Evolutionary conservation across 92 coral and sea anemone genomes (phyloP).

Genomic region (Hydrozoanthus gracilis): DNA sequence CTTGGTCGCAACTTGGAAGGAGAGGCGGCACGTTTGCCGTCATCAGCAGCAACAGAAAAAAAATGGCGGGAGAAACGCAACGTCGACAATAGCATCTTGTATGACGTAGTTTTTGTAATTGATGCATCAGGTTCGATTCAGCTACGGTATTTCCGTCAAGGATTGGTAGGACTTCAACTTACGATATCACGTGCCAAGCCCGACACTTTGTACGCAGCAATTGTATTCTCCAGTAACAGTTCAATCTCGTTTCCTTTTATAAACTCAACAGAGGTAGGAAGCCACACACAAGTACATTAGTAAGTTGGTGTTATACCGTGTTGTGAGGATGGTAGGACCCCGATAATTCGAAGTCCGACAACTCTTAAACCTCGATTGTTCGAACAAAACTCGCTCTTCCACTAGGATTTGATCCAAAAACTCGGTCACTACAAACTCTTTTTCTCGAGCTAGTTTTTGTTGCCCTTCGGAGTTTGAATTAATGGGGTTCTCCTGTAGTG

Average conservation of each 20-base stretch:
- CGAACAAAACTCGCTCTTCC: too few relatives aligned
- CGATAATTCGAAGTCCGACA: too few relatives aligned
- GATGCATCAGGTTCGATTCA: slow-evolving; percentile 63
- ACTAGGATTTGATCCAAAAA: too few relatives aligned
- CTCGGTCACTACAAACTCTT: too few relatives aligned
- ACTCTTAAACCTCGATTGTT: too few relatives aligned
- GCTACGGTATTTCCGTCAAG: slow-evolving; percentile 36
- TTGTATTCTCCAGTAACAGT: slow-evolving; percentile 56
- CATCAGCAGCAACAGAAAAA: not conserved
- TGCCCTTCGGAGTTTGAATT: too few relatives aligned
- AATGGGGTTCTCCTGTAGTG: too few relatives aligned
- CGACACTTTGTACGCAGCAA: slow-evolving; percentile 53
- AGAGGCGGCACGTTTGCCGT: not conserved
- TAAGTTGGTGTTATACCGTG: too few relatives aligned
- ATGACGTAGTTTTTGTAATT: slow-evolving; percentile 61
- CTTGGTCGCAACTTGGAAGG: slow-evolving; percentile 2
- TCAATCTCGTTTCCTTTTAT: slow-evolving; percentile 50
- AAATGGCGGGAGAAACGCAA: not conserved
- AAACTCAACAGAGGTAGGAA: slow-evolving; percentile 7
- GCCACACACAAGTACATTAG: too few relatives aligned
- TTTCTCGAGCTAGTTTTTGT: too few relatives aligned
- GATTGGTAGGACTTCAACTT: slow-evolving; percentile 40
- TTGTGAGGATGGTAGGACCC: too few relatives aligned
- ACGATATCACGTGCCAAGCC: slow-evolving; percentile 40
- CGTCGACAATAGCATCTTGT: not conserved